Evolutionary conservation across 2,797 vertebrate genomes (phyloP).

Genomic region (Columba guinea): DNA sequence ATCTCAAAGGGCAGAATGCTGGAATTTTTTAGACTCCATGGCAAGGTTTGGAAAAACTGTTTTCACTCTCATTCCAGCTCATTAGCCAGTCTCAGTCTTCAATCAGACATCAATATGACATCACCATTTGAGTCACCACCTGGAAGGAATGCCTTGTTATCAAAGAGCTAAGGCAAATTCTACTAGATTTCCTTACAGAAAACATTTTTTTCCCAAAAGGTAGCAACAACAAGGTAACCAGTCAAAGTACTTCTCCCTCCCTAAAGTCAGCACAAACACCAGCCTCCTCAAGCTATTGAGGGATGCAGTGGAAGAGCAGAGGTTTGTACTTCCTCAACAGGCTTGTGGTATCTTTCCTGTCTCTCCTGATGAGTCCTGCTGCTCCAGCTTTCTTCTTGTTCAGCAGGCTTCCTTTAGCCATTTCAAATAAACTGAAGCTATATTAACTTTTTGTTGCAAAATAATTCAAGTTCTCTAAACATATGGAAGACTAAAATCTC

Average conservation of each 20-base stretch:
- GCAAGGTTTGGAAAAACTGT: not conserved
- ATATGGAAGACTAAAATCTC: not conserved
- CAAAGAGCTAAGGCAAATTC: not conserved
- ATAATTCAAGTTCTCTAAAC: not conserved
- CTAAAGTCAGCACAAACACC: not conserved
- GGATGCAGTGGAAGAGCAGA: not conserved
- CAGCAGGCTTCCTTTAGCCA: not conserved
- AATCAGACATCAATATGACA: not conserved
- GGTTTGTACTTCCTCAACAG: not conserved
- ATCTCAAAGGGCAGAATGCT: not conserved
- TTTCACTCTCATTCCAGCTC: not conserved
- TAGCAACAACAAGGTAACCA: not conserved
- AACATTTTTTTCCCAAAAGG: not conserved
- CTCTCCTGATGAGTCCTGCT: not conserved
- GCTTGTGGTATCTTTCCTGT: not conserved
- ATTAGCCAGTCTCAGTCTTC: not conserved
- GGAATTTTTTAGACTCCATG: not conserved
- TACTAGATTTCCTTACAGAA: not conserved
- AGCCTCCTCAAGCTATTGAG: not conserved
- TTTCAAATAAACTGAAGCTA: not conserved
- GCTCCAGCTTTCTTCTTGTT: not conserved
- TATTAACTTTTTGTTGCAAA: not conserved
- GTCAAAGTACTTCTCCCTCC: not conserved
- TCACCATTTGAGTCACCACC: not conserved
- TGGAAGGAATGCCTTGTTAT: not conserved